Conservation (phyloP, 1,140 invertebrate genomes). For the Pogonomyrmex californicus region DNA sequence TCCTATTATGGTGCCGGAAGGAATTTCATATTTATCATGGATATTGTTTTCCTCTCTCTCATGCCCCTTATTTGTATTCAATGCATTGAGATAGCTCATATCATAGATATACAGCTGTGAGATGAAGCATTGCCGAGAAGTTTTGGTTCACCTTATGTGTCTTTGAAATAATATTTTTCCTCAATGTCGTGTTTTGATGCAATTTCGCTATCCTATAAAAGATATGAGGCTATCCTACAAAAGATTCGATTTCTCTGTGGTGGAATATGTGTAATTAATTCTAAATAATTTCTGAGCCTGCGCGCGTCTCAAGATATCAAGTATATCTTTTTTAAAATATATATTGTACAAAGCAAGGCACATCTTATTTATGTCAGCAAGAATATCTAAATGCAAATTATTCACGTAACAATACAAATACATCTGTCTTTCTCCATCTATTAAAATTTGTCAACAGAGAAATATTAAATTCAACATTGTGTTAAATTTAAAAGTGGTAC, state of each 20-base stretch:
- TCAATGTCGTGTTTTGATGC: constrained; percentile 33
- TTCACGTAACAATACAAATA: neutral
- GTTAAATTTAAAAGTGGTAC: neutral
- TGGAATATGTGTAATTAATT: neutral
- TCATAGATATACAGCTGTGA: constrained; percentile 61
- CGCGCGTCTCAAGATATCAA: neutral
- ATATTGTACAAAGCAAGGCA: neutral
- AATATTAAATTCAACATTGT: constrained; percentile 8
- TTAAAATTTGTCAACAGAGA: neutral
- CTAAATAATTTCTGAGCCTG: neutral
- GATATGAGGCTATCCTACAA: neutral
- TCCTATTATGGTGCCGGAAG: constrained; percentile 63
- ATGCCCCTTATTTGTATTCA: constrained; percentile 79
- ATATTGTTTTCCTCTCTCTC: constrained; percentile 77
- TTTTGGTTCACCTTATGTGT: constrained; percentile 63
- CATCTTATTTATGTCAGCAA: neutral
- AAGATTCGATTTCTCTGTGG: constrained; percentile 6
- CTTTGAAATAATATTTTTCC: constrained; percentile 65
- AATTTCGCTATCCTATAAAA: constrained; percentile 41
- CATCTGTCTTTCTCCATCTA: neutral
- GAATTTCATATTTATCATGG: constrained; percentile 81
- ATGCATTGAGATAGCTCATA: constrained; percentile 75
- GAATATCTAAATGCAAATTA: neutral
- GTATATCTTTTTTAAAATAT: neutral
- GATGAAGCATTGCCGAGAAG: constrained; percentile 71